Conservation (phyloP, 1,140 invertebrate genomes). For the Hetaerina americana region DNA sequence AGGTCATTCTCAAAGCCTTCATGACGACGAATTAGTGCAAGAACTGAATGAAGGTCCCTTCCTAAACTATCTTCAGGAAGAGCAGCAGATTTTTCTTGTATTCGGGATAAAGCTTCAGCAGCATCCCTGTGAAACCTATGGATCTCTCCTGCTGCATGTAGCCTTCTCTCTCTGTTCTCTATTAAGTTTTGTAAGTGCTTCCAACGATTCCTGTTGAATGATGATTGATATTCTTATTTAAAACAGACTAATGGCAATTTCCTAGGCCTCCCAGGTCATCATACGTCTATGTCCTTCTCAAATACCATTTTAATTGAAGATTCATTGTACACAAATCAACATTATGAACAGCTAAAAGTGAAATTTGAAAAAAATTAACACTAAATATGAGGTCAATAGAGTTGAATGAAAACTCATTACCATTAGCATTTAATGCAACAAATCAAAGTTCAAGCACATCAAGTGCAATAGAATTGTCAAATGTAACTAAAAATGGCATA, state of each 20-base stretch:
- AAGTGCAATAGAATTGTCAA: too few species aligned
- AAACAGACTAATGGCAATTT: not conserved
- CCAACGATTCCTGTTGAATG: constrained; percentile 59
- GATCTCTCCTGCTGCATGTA: constrained; percentile 88
- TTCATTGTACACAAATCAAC: too few species aligned
- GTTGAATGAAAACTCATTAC: too few species aligned
- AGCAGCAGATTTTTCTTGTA: constrained; percentile 72
- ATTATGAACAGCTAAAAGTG: too few species aligned
- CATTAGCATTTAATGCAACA: too few species aligned
- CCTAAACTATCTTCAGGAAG: constrained; percentile 68
- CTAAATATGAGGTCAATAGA: too few species aligned
- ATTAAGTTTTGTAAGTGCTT: constrained; percentile 74
- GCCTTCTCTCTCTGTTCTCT: constrained; percentile 66
- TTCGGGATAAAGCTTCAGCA: constrained; percentile 78
- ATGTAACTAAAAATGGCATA: too few species aligned
- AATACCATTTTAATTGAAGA: too few species aligned
- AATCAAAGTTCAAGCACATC: too few species aligned
- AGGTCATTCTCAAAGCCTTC: constrained; percentile 93
- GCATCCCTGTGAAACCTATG: constrained; percentile 94
- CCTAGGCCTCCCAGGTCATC: too few species aligned
- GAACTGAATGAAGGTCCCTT: constrained; percentile 74
- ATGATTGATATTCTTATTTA: not conserved
- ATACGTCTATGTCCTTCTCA: too few species aligned
- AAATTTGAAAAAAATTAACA: too few species aligned
- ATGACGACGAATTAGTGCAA: constrained; percentile 70